Base-by-base conservation (phyloP, 1,140 invertebrate species). In the Melitaea cinxia region DNA sequence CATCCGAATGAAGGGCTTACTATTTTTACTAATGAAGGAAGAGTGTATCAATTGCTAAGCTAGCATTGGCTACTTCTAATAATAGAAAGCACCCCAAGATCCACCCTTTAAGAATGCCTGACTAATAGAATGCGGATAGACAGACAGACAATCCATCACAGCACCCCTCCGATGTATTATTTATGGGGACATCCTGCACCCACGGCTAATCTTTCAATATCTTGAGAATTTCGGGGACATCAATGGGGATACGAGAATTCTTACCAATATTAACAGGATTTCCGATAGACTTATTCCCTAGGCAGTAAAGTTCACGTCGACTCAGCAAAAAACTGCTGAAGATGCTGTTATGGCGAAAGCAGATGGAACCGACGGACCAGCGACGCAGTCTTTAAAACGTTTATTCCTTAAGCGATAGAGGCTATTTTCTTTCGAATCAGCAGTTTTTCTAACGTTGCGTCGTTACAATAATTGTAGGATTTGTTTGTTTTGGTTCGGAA, bases 161-260 rank as follows among this genome's bases (percentile, higher is more conserved):
- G 57, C 68, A 70, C 78, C 83, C 87, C 80, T 80, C 72, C 83
- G 75, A 90, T 90, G 85, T 90, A 88, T 90, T 90, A 90, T 90
- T 90, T 90, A 90, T 90, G 78, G 85, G 80, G 84, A 85, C 85
- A 89, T 85, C 80, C 80, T 82, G 79, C 76, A 88, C 82, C 85
- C 82, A 76, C 75, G 80, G 85, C 88, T 90, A 88, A 90, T 88
- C 88, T 88, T 88, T 88, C 85, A 88, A 88, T 88, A 88, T 88
- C 85, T 88, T 83, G 73, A 87, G 83, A 85, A 85, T 85, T 86
- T 83, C 73, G 80, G 82, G 72, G 77, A 80, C 73, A 70, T 72
- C 71, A 66, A 75, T 68, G 72, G 79, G 83, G 84, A 80, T 73
- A 66, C 63, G 57, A 63, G 71, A 71, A 72, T 67, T 70, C 72